A percentile compares a stretch with the other conserved stretches of the same genome.
Evolutionary conservation across 2,797 vertebrate genomes (phyloP).

Genomic region (Crypturellus tataupa): DNA sequence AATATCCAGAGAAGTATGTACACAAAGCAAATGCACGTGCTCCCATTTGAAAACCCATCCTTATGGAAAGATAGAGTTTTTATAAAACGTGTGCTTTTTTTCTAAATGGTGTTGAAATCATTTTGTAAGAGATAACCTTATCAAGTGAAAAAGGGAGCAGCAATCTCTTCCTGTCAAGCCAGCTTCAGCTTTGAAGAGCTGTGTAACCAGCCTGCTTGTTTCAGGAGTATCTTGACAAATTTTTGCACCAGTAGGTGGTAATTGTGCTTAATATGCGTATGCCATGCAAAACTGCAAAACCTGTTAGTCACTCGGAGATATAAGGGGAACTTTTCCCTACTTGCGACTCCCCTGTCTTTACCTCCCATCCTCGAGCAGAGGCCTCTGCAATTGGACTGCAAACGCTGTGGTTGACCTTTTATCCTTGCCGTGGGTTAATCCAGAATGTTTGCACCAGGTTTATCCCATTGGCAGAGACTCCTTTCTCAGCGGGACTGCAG

Average conservation of each 20-base stretch:
- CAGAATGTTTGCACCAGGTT: accelerated
- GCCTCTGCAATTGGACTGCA: not conserved
- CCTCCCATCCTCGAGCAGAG: not conserved
- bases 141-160: constrained; percentile 24
- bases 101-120: not conserved
- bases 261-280: not conserved
- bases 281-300: not conserved
- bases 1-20: constrained; percentile 43
- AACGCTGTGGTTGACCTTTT: not conserved
- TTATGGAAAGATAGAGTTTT: constrained; percentile 28
- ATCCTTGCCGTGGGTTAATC: not conserved
- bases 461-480: not conserved
- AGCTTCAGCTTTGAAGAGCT: constrained; percentile 59
- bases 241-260: not conserved
- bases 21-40: not conserved
- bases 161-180: constrained; percentile 30
- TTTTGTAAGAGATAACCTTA: constrained; percentile 52
- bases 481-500: not conserved
- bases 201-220: not conserved
- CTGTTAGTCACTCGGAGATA: not conserved
- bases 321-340: not conserved
- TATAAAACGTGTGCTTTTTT: constrained; percentile 50
- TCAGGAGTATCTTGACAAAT: not conserved
- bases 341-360: not conserved
- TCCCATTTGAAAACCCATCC: not conserved